Conservation (phyloP, 2,113 vertebrate genomes). For the Heterocephalus glaber region DNA sequence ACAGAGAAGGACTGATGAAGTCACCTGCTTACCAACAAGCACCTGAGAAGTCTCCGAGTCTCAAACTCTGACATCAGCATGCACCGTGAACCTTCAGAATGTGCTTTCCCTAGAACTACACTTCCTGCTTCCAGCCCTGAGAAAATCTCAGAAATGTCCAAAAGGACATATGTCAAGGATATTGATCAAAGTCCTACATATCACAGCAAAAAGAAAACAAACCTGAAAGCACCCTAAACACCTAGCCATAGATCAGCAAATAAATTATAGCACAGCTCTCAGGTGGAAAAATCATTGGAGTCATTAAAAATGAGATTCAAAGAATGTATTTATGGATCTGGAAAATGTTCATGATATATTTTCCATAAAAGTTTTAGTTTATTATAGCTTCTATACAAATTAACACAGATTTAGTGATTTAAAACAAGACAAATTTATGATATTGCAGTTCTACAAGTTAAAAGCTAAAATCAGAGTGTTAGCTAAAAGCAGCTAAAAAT, state of each 20-base stretch:
- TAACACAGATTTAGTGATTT: neutral
- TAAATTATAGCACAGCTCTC: neutral
- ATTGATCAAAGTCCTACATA: neutral
- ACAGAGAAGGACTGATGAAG: neutral
- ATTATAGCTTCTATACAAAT: neutral
- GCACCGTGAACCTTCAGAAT: neutral
- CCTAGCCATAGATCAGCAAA: neutral
- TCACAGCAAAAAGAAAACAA: neutral
- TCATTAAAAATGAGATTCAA: neutral
- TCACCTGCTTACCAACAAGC: neutral
- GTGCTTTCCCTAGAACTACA: neutral
- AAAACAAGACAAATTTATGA: neutral
- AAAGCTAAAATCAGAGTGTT: neutral
- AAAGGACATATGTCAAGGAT: neutral
- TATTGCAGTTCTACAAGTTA: neutral
- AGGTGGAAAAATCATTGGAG: neutral
- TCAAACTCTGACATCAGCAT: neutral
- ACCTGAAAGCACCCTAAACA: neutral
- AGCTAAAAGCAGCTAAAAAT: too few relatives aligned
- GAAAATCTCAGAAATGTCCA: neutral
- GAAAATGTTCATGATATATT: neutral
- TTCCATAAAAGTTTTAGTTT: neutral
- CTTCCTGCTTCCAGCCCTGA: neutral
- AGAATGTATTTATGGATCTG: neutral
- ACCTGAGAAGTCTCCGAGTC: neutral